Conservation (phyloP, 1,140 invertebrate genomes). For the Microplitis mediator region DNA sequence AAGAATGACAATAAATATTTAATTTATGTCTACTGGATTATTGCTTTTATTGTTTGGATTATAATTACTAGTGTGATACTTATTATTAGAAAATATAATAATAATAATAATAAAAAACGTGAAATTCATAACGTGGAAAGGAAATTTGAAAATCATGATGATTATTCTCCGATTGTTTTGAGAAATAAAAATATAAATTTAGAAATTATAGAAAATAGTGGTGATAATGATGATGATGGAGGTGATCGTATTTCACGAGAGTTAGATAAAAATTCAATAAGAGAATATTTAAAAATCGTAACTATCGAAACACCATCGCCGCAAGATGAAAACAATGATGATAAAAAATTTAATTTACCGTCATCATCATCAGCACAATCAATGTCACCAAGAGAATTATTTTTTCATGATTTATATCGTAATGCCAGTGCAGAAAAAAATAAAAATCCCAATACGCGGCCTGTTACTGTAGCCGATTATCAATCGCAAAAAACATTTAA, state of each 20-base stretch:
- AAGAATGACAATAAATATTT: constrained; percentile 32
- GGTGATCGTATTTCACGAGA: background rate
- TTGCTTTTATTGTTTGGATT: constrained; percentile 50
- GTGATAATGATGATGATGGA: background rate
- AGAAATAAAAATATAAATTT: background rate
- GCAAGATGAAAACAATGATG: background rate
- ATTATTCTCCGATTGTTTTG: no score
- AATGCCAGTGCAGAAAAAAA: constrained; percentile 26
- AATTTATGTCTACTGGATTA: constrained; percentile 43
- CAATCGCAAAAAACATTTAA: no score
- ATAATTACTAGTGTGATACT: constrained; percentile 42
- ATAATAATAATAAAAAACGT: background rate
- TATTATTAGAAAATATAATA: constrained; percentile 37
- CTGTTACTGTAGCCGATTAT: no score
- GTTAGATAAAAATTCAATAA: constrained; percentile 28
- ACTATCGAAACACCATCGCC: constrained; percentile 34
- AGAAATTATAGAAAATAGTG: background rate
- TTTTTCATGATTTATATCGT: constrained; percentile 55
- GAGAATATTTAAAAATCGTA: constrained; percentile 41
- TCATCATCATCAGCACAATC: constrained; percentile 29
- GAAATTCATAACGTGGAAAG: no score
- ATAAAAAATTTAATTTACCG: constrained; percentile 17
- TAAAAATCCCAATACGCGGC: background rate
- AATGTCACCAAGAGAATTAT: constrained; percentile 54
- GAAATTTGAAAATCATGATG: no score